phyloP scores from a whole-genome alignment of 2,113 vertebrate species.

The Cygnus buccinator region DNA sequence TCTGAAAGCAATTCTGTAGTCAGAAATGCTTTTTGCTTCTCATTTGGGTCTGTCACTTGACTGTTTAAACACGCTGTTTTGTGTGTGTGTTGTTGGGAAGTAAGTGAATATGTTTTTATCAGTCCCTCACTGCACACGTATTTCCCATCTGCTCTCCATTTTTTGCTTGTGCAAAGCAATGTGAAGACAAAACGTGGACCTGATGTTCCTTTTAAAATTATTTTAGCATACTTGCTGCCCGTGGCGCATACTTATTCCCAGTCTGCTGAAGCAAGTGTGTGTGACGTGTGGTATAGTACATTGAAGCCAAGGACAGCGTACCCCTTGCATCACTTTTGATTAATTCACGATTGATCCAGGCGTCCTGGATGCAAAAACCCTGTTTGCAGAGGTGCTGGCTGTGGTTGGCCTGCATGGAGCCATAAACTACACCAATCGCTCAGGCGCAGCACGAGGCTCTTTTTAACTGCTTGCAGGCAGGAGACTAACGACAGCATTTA shows the following conservation, averaged over 20 bases:
- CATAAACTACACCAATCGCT: neutral
- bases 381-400: neutral
- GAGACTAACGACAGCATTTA: slow-evolving; percentile 41
- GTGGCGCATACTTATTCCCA: neutral
- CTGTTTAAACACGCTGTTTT: neutral
- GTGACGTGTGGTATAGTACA: accelerated
- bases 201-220: neutral
- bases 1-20: neutral
- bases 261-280: neutral
- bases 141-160: neutral
- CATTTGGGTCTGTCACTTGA: neutral
- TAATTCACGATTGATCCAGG: neutral
- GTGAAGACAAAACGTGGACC: neutral
- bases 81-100: neutral
- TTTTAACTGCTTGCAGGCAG: neutral
- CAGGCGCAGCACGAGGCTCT: neutral
- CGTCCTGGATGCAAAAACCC: neutral
- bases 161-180: neutral
- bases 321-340: neutral
- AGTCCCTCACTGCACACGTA: neutral
- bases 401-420: neutral
- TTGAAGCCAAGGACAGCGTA: neutral
- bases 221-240: neutral
- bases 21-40: neutral
- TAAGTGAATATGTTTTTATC: neutral